These are phyloP conservation scores for Egretta garzetta DNA, from an alignment of 2,113 vertebrate genomes.

Conservation along the genomic window DNA sequence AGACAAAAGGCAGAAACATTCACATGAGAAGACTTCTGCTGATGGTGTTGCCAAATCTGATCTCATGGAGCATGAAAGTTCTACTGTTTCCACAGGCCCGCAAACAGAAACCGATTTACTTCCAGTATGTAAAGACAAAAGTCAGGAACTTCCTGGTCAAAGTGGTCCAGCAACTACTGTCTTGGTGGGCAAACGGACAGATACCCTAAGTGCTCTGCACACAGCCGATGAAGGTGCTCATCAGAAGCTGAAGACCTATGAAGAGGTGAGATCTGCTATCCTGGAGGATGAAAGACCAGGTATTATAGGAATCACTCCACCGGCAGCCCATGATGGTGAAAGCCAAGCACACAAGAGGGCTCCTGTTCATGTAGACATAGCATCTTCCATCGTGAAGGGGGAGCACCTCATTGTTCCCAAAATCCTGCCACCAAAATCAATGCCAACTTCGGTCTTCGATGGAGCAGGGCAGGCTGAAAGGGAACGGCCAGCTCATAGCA, in stretches of 20 bases:
- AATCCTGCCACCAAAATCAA: background rate
- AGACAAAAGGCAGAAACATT: conserved; percentile 10
- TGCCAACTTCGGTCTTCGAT: rapidly evolving
- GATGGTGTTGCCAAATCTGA: background rate
- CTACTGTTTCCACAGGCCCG: background rate
- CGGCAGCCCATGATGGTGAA: background rate
- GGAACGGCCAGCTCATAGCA: background rate
- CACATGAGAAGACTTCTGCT: background rate
- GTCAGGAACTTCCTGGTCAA: background rate
- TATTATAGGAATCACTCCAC: background rate
- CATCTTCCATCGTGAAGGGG: background rate
- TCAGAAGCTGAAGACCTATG: background rate
- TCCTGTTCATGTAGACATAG: background rate
- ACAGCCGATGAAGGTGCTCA: background rate
- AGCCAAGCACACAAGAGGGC: background rate
- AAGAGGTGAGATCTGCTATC: background rate
- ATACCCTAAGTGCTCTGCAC: background rate
- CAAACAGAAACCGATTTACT: background rate
- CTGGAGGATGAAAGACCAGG: background rate
- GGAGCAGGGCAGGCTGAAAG: background rate
- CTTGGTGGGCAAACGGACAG: background rate
- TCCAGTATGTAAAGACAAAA: background rate
- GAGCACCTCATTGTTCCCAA: rapidly evolving
- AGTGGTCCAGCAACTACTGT: background rate
- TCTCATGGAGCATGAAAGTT: background rate